phyloP scores from a whole-genome alignment of 2,113 vertebrate species.

The Etia nguti region DNA sequence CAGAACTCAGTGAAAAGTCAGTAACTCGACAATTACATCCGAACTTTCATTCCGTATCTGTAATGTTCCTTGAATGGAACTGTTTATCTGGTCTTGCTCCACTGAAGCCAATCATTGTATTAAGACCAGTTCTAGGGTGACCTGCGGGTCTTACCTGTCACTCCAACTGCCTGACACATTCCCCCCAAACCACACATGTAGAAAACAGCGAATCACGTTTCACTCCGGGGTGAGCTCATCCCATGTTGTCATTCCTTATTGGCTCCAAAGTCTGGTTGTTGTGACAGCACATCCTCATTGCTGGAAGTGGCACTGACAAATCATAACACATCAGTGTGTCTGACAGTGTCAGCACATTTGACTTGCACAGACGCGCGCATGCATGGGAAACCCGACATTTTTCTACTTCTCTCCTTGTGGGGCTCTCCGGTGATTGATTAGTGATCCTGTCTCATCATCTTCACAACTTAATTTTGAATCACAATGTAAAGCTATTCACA shows the following conservation, averaged over 20 bases:
- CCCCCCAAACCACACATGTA: not conserved
- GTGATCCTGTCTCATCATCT: not conserved
- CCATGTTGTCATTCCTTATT: slow-evolving; percentile 25
- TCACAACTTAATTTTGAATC: not conserved
- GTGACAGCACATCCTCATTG: slow-evolving; percentile 41
- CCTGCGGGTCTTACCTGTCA: slow-evolving; percentile 56
- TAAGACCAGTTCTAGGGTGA: slow-evolving; percentile 44
- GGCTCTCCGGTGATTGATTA: not conserved
- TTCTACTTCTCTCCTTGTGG: not conserved
- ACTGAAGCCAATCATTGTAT: slow-evolving; percentile 62
- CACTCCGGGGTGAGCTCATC: slow-evolving; percentile 35
- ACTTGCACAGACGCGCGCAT: not conserved
- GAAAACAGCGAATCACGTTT: slow-evolving; percentile 41
- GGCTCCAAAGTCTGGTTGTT: slow-evolving; percentile 37
- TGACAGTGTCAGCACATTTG: slow-evolving; percentile 50
- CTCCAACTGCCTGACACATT: slow-evolving; percentile 35
- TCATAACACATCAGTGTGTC: slow-evolving; percentile 51
- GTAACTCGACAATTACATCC: slow-evolving; percentile 50
- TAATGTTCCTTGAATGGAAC: slow-evolving; percentile 46
- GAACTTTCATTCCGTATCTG: slow-evolving; percentile 56
- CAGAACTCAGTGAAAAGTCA: slow-evolving; percentile 34
- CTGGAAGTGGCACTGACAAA: slow-evolving; percentile 40
- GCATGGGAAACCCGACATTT: not conserved
- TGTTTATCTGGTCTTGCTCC: slow-evolving; percentile 69
- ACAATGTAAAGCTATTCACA: not conserved